Base-by-base conservation (phyloP, 1,140 invertebrate species). In the Brachionus asplanchnoidis region DNA sequence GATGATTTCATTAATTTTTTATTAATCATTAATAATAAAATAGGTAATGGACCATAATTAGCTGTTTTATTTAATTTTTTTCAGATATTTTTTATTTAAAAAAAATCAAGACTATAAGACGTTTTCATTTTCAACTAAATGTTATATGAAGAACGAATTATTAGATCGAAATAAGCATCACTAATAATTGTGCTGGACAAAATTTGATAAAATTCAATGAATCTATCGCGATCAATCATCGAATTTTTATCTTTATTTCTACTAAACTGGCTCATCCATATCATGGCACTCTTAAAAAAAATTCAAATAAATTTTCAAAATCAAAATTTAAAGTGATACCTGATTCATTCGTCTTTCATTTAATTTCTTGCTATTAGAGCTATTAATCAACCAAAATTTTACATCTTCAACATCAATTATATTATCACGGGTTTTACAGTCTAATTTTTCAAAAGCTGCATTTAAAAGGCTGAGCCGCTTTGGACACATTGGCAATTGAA, bases 171-270 rank as follows among this genome's bases (percentile, higher is more conserved):
- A 50, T 77, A 77, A 23, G 73, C 73, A 50, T 77, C 73, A 26
- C 44, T 77, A 20, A 77, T 77, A 14, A 77, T 77, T 26, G 73
- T 77, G 42, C 73, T 77, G 28, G 73, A 77, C 11, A 77, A 6
- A 50, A 77, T 50, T 50, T 50, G 20, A 77, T 77, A 77, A 77
- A 50, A 77, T 77, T 77, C 73, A 50, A 77, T 77, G 28, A 77
- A 77, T 50, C n/a, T 77, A 20, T 77, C 73, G 2, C 42, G 40
- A 50, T 77, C 44, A 77, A 77, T 77, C 9, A 1, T 0, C 6
- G 23, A 50, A 23, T 77, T 77, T 26, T 11, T 8, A 7, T 77
- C 26, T 23, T 53, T 28, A 2, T 50, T 26, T 20, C 11, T 50
- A 28, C 42, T 20, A 50, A 77, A 77, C 28, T 50, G 73, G 9